Percentiles rank a stretch among this genome's conserved stretches.
Conservation (phyloP, 2,797 vertebrate species). For the Kryptopterus vitreolus region DNA sequence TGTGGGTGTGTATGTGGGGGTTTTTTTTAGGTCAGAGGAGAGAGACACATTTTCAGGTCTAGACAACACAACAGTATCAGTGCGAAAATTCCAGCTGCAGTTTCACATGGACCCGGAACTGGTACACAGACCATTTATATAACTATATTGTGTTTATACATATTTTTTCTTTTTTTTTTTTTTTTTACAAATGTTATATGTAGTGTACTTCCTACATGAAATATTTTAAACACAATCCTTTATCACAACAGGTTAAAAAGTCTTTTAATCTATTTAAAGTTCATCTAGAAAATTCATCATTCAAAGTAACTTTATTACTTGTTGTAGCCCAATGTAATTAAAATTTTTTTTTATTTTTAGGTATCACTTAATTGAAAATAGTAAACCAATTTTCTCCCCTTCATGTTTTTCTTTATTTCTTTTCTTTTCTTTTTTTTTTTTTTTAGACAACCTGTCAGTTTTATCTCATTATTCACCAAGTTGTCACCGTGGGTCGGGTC, state of each 20-base stretch:
- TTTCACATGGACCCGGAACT: slow-evolving; percentile 53
- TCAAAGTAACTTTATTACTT: no score
- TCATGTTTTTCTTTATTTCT: background rate
- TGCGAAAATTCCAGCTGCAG: slow-evolving; percentile 40
- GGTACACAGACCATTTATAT: slow-evolving; percentile 26
- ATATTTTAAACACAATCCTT: no score
- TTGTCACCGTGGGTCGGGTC: slow-evolving; percentile 31
- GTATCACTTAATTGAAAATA: background rate
- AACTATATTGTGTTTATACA: no score
- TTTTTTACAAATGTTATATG: no score
- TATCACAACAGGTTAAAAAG: no score
- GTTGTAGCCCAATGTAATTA: no score
- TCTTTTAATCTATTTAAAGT: no score
- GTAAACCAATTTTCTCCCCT: background rate
- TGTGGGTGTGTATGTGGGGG: slow-evolving; percentile 3
- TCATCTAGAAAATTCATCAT: no score
- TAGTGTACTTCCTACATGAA: no score
- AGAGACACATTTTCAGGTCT: slow-evolving; percentile 34
- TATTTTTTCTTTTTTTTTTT: no score
- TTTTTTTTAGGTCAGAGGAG: slow-evolving; percentile 41
- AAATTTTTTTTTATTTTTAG: no score
- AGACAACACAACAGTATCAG: slow-evolving; percentile 37
- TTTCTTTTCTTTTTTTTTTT: background rate
- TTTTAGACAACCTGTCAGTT: slow-evolving; percentile 50
- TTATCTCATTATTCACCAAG: slow-evolving; percentile 44